A percentile compares a stretch with the other conserved stretches of the same genome.
phyloP scores from a whole-genome alignment of 2,113 vertebrate genomes.

The Crocuta crocuta region DNA sequence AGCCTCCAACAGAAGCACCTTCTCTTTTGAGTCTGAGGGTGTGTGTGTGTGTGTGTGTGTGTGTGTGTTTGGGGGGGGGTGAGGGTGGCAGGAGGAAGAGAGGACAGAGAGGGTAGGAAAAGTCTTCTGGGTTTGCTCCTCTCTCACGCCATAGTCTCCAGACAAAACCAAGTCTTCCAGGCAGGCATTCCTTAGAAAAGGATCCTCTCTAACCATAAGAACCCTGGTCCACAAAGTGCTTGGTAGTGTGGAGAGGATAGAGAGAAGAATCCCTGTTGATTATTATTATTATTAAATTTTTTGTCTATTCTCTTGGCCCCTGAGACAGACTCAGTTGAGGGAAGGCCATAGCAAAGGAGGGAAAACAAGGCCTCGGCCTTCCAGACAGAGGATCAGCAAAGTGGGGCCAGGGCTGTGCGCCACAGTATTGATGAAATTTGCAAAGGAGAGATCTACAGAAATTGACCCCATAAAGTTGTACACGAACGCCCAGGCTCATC shows the following conservation, averaged over 20 bases:
- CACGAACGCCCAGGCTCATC: neutral
- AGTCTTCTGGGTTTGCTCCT: neutral
- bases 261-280: neutral
- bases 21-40: neutral
- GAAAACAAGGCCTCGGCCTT: neutral
- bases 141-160: neutral
- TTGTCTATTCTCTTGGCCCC: neutral
- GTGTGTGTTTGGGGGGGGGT: rapidly evolving
- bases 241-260: too few species aligned
- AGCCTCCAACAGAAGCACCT: neutral
- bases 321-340: neutral
- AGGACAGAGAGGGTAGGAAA: neutral
- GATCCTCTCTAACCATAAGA: neutral
- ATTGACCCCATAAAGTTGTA: neutral
- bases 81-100: neutral
- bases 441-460: neutral
- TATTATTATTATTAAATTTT: neutral
- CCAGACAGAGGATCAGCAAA: neutral
- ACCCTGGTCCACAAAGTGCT: neutral
- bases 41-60: too few species aligned
- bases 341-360: neutral
- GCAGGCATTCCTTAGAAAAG: neutral
- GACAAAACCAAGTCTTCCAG: neutral
- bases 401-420: neutral
- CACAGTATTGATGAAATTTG: neutral